Base-by-base conservation (phyloP, 2,888 invertebrate genomes). In the Trichogramma evanescens region DNA sequence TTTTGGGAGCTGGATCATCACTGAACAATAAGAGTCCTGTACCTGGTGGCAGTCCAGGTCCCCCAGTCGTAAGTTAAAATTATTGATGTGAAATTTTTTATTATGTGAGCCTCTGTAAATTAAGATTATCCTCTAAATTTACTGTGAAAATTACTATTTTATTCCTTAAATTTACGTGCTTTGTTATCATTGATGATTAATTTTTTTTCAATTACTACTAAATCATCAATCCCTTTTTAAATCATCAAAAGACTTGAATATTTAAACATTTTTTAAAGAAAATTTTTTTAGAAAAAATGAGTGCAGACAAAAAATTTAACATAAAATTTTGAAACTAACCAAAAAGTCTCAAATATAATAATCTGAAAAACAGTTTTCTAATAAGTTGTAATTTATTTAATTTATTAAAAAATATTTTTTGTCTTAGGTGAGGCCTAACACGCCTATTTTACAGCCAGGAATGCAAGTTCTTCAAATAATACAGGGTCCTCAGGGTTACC, bases 391-490 rank as follows among this genome's bases (percentile, higher is more conserved):
- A 38, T 52, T 52, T 52, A 52, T 9, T 45, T 8, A 26, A 13
- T 46, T 42, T 48, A 10, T 7, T 6, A 48, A 41, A 6, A 41
- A 54, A 41, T 45, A 5, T 38, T 43, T 39, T 50, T 46, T n/a
- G 8, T 55, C 68, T 5, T 64, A 76, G 76, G 76, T 76, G 38
- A 70, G 77, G 65, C 72, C 77, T 6, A 77, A 74, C 59, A 77
- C 77, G 44, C 77, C 77, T 3, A 75, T 77, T 60, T 62, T 77
- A 44, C 77, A 77, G 54, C 77, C 76, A 66, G 77, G 77, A 39
- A 77, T 77, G 77, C 77, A 77, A 58, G 77, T 77, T n/a, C 63
- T 77, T 40, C 77, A 77, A 70, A 77, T 77, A 59, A 77, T 77
- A 62, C 76, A 76, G 63, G 75, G 76, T 48, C 71, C 74, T 48